Percentiles rank a stretch among this genome's conserved stretches.
These are phyloP conservation scores for Cyanoderma ruficeps DNA, from an alignment of 2,113 vertebrate species.

Conservation along the genomic window DNA sequence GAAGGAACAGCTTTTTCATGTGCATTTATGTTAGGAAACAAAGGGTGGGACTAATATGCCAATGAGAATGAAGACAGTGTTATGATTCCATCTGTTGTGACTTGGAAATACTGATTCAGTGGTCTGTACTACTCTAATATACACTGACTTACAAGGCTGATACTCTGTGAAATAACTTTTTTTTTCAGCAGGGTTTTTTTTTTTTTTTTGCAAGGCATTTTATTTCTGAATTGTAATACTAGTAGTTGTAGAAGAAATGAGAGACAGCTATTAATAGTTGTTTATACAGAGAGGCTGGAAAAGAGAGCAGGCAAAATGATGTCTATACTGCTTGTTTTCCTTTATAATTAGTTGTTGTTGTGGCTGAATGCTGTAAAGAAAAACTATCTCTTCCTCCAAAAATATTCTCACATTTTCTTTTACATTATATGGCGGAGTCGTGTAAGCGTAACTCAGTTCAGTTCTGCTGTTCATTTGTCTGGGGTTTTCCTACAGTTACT, in stretches of 20 bases:
- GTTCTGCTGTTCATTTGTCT: neutral
- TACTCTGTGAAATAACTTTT: neutral
- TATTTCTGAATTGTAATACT: neutral
- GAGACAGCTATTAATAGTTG: neutral
- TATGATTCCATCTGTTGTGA: neutral
- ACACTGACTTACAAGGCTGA: neutral
- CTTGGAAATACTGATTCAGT: neutral
- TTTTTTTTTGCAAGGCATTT: neutral
- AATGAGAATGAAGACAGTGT: neutral
- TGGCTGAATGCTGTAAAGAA: neutral
- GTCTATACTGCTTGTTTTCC: neutral
- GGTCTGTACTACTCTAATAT: neutral
- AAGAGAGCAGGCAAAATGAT: neutral
- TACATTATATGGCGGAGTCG: neutral
- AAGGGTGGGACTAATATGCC: neutral
- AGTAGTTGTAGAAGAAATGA: neutral
- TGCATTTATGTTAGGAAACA: neutral
- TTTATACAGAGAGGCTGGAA: neutral
- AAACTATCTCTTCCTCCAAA: neutral
- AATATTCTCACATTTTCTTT: neutral
- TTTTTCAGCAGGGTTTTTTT: neutral
- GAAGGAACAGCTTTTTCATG: neutral
- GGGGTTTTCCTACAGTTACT: slow-evolving; percentile 79
- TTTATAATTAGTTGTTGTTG: neutral
- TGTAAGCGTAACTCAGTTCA: neutral